Base-by-base conservation (phyloP, 2,888 invertebrate genomes). In the Aporophyla lueneburgensis region DNA sequence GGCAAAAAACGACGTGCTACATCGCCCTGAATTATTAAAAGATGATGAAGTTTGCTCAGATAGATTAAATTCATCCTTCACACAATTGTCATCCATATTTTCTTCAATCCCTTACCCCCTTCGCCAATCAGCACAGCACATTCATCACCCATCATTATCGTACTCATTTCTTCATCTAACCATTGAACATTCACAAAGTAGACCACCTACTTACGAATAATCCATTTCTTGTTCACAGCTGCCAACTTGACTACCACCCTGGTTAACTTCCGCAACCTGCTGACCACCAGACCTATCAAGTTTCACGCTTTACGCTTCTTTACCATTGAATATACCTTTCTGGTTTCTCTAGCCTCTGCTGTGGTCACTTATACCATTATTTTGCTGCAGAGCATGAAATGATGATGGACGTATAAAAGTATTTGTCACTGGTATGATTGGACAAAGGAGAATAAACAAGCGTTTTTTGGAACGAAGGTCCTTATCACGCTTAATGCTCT, bases 311-410 rank as follows among this genome's bases (percentile, higher is more conserved):
- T 91, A 0, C 86, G 90, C 65, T 93, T 93, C 80, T 91, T 92
- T 71, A 90, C 87, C 0, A 77, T 94, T 9, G 89, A 93, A 73
- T 92, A 93, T 66, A 86, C 91, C 0, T 74, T 93, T 0, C 74
- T 94, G 0, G 90, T 91, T 0, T 93, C 94, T 9, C 84, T 93
- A 1, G 68, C 89, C 0, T 94, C 94, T 1, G 89, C 89, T 6
- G 91, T 93, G 12, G 92, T 91, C 14, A 93, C 94, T 0, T 93
- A 94, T 71, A 90, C 93, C 4, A 92, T 94, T 5, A 94, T 94
- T 77, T 78, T 93, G n/a, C 70, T 89, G 33, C 89, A 90, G 67
- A 89, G 72, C 59, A 74, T 89, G 33, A 54, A 84, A 58, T 76
- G 14, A 72, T 46, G 21, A 9, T 43, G 9, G 33, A 33, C 5